A percentile compares a stretch with the other conserved stretches of the same genome.
These are phyloP conservation scores for Tympanuchus pallidicinctus DNA, from an alignment of 2,113 vertebrate genomes.

Conservation along the genomic window DNA sequence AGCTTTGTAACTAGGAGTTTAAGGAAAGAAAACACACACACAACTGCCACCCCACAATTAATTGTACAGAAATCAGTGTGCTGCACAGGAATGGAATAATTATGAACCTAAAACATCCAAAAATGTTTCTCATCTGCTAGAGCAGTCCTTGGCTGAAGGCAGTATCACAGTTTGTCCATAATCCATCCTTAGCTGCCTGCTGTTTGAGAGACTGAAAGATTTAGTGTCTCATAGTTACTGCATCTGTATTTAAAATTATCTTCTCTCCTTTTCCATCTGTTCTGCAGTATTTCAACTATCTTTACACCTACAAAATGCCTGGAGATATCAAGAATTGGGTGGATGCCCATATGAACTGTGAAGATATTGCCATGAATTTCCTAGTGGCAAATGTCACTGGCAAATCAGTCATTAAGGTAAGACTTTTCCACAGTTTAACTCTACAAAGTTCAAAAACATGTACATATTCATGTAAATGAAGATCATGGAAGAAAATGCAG, in stretches of 20 bases:
- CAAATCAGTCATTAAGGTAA: slow-evolving; percentile 98
- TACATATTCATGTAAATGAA: background rate
- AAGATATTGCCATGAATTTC: slow-evolving; percentile 99
- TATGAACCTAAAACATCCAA: background rate
- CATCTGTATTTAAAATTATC: background rate
- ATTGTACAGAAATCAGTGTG: background rate
- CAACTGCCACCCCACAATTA: background rate
- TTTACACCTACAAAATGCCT: slow-evolving; percentile 99
- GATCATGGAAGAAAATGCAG: too few relatives aligned
- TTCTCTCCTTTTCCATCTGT: background rate
- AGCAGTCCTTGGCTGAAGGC: background rate
- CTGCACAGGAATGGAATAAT: background rate
- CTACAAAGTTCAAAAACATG: background rate
- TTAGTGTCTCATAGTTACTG: background rate
- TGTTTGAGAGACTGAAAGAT: background rate
- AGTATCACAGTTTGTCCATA: background rate
- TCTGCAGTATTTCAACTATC: slow-evolving; percentile 96
- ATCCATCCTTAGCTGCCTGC: background rate
- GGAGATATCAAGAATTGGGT: slow-evolving; percentile 99
- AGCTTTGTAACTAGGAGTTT: background rate
- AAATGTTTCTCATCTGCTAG: background rate
- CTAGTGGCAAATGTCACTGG: slow-evolving; percentile 97
- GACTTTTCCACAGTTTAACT: background rate
- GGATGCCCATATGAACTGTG: slow-evolving; percentile 98
- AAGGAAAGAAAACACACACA: background rate